Evolutionary conservation across 1,140 invertebrate genomes (phyloP), one percentile per base, ranked within the genome.

Genomic region (Holcopasites calliopsidis): DNA sequence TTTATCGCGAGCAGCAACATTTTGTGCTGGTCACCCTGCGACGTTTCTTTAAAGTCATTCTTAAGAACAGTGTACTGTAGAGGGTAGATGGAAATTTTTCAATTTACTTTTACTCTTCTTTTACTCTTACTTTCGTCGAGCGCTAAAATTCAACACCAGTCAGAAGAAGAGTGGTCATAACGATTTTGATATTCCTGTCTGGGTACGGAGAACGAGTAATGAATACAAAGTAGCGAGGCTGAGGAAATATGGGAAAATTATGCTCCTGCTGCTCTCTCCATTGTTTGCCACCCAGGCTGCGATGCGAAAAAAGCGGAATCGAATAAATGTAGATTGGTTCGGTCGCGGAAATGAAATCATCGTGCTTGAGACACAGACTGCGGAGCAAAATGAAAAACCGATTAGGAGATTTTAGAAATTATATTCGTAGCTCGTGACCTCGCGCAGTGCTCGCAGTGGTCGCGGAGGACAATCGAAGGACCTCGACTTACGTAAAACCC

Each of bases 401-500:
- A n/a, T n/a, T n/a, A n/a, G n/a, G n/a, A n/a, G n/a, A n/a, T n/a
- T n/a, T n/a, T n/a, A n/a, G n/a, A n/a, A n/a, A n/a, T n/a, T n/a
- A n/a, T n/a, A n/a, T n/a, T n/a, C n/a, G n/a, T n/a, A n/a, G n/a
- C n/a, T n/a, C n/a, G n/a, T n/a, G n/a, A n/a, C n/a, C n/a, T n/a
- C n/a, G n/a, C 40, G 16, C 28, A 18, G 8, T 13, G 1, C 26
- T 70, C 2, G 42, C 21, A 11, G 13, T 18, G 23, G 35, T 35
- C 54, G 54, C 13, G 18, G 65, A 52, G 49, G 31, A 40, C 74
- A 66, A 79, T 75, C 60, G 65, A 82, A 82, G 80, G 70, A 82
- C 58, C 50, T 66, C 75, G 78, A 44, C 77, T 83, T 81, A 82
- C 74, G 77, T 83, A 79, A 87, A 82, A 78, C 75, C 77, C 76